Percentiles rank a stretch among this genome's conserved stretches.
These are phyloP conservation scores for Sussaba pulchella DNA, from an alignment of 2,888 invertebrate genomes.

Conservation along the genomic window DNA sequence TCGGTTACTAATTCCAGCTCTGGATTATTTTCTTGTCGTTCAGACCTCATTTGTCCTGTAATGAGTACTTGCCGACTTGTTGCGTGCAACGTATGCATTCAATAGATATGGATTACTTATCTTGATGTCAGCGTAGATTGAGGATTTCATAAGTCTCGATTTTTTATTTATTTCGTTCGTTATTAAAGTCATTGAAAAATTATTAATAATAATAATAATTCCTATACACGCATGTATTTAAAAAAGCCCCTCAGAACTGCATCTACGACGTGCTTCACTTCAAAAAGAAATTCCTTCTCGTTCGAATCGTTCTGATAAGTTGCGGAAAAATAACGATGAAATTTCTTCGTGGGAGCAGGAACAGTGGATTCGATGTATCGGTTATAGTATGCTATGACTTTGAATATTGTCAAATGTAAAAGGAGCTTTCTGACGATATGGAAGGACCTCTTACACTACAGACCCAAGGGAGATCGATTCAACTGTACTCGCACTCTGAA, in stretches of 20 bases:
- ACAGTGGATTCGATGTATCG: conserved; percentile 57
- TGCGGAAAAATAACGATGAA: conserved; percentile 1
- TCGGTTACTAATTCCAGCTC: neutral
- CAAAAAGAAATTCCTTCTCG: neutral
- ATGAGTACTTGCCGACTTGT: conserved; percentile 12
- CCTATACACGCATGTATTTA: neutral
- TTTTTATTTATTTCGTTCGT: neutral
- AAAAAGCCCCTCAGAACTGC: neutral
- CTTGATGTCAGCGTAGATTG: neutral
- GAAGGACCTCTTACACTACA: neutral
- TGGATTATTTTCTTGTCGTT: neutral
- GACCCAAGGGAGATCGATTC: too few relatives aligned
- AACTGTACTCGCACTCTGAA: neutral
- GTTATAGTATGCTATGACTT: conserved; percentile 72
- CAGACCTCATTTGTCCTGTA: conserved; percentile 18
- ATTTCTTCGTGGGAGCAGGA: neutral
- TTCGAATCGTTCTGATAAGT: conserved; percentile 1
- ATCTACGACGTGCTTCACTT: neutral
- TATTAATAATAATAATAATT: neutral
- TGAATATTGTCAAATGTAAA: conserved; percentile 66
- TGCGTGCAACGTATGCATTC: conserved; percentile 11
- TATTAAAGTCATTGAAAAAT: neutral
- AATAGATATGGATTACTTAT: neutral
- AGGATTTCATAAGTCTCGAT: neutral
- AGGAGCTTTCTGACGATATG: neutral